Base-by-base conservation (phyloP, 2,113 vertebrate genomes). In the Leucosticte australis region DNA sequence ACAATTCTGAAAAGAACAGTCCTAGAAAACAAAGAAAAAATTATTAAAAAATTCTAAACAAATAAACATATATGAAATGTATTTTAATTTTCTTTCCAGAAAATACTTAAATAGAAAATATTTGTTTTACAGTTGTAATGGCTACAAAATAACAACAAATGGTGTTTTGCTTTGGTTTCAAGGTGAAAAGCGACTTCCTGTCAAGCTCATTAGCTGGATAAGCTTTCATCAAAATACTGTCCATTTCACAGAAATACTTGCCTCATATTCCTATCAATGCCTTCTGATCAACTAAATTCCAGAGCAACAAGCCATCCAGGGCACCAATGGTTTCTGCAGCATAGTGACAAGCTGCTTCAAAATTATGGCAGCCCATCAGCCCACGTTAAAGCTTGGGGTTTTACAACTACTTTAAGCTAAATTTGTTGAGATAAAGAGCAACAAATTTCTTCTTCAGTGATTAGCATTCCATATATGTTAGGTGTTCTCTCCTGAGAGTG, bases 291-390 rank as follows among this genome's bases (percentile, higher is more conserved):
- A 87, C 41, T 89, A 76, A 97, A 95, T 90, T 89, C 83, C 86
- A 96, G 94, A 97, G 93, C 65, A 95, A 42, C 87, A 91, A 91
- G 96, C 65, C 77, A 94, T 56, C 85, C 92, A 94, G 93, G 76
- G 64, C 80, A 96, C 57, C 80, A 97, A n/a, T 1, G 8, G 19
- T 69, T 96, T 96, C 84, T 84, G 59, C 77, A 83, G 35, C 60
- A 81, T 74, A 94, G 49, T 96, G 84, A 92, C 70, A 96, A 96
- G 7, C 31, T 95, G 39, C 64, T 92, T 90, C 88, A 91, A 95
- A 96, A 93, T 83, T 5, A 95, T 15, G 19, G 89, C 64, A 93
- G 4, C 44, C 65, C 35, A 41, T 90, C 64, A 94, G 4, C 35
- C 62, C n/a, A 31, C 91, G 60, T 84, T 95, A 75, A 75, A 87